Evolutionary conservation across 2,888 invertebrate species (phyloP).

Genomic region (Didymodactylos carnosus): DNA sequence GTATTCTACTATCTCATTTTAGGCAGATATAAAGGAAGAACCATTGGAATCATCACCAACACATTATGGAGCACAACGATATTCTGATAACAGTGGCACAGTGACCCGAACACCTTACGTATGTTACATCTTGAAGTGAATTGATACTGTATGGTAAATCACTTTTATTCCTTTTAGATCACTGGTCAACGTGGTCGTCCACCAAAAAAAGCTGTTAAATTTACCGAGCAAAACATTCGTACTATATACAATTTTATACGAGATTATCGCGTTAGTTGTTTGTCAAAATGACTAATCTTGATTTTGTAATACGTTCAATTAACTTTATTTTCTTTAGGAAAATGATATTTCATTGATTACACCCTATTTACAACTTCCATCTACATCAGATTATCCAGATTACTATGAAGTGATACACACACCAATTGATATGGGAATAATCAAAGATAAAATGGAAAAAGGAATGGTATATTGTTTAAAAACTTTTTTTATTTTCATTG

Average conservation of each 20-base stretch:
- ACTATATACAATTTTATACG: background rate
- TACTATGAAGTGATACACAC: constrained; percentile 10
- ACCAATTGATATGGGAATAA: constrained; percentile 13
- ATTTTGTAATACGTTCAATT: background rate
- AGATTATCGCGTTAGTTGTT: background rate
- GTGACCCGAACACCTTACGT: background rate
- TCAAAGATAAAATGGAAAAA: constrained; percentile 1
- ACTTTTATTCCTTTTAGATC: background rate
- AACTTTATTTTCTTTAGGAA: background rate
- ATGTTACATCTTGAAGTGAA: background rate
- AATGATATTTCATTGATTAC: background rate
- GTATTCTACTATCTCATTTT: background rate
- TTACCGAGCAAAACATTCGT: background rate
- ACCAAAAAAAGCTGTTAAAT: background rate
- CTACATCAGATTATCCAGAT: constrained; percentile 5
- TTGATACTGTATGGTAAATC: background rate
- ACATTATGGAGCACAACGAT: background rate
- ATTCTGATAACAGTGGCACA: no score
- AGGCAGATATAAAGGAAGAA: background rate
- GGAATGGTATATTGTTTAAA: background rate
- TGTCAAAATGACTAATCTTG: background rate
- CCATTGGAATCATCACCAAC: background rate
- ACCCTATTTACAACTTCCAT: constrained; percentile 9
- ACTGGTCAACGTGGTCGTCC: background rate
- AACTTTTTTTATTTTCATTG: no score